phyloP scores from a whole-genome alignment of 2,113 vertebrate species.

The Notarius lentiginosus region DNA sequence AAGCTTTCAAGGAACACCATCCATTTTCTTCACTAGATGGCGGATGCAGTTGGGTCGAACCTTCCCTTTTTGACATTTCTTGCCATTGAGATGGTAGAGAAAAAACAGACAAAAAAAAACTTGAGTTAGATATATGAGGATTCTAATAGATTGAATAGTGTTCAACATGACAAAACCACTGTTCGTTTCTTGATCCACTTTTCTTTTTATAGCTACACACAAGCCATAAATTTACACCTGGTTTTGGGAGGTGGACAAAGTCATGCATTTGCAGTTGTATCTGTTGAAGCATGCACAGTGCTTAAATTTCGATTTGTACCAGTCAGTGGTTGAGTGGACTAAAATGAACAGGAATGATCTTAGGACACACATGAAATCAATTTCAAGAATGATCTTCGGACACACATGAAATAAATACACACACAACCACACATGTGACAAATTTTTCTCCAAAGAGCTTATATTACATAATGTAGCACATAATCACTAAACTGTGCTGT shows the following conservation, averaged over 20 bases:
- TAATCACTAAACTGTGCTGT: background rate
- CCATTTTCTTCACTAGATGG: conserved; percentile 79
- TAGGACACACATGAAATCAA: background rate
- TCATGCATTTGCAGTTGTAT: background rate
- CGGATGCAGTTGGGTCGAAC: conserved; percentile 87
- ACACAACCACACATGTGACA: background rate
- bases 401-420: background rate
- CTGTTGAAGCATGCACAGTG: conserved; percentile 9
- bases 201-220: background rate
- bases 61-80: conserved; percentile 99
- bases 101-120: conserved; percentile 57
- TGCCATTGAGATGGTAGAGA: conserved; percentile 66
- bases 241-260: background rate
- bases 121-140: conserved; percentile 29
- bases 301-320: background rate
- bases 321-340: background rate
- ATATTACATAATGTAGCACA: background rate
- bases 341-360: conserved; percentile 1
- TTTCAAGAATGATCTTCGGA: background rate
- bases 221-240: background rate
- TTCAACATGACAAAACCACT: conserved; percentile 1
- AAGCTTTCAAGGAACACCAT: conserved; percentile 56
- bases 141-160: conserved; percentile 48
- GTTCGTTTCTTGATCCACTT: background rate
- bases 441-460: background rate